phyloP scores from a whole-genome alignment of 2,888 invertebrate genomes.

The Eilema sororculum region DNA sequence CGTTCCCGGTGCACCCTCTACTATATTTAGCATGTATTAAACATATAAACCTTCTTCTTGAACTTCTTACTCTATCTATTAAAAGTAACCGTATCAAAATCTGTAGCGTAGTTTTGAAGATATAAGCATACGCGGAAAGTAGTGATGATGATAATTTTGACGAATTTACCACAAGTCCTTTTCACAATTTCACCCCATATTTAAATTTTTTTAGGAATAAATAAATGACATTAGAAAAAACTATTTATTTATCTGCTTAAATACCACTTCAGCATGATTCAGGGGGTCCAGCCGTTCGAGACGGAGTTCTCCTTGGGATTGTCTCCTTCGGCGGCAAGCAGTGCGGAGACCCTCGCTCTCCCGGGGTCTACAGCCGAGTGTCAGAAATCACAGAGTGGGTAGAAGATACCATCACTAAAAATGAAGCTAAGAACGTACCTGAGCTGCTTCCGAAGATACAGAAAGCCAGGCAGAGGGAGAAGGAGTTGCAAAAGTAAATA shows the following conservation, averaged over 20 bases:
- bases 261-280: slow-evolving; percentile 72
- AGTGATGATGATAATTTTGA: too few relatives aligned
- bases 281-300: slow-evolving; percentile 79
- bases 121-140: too few relatives aligned
- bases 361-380: slow-evolving; percentile 79
- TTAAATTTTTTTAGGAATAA: too few relatives aligned
- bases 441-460: slow-evolving; percentile 73
- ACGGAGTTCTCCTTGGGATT: slow-evolving; percentile 77
- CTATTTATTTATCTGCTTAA: not conserved
- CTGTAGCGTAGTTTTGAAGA: too few relatives aligned
- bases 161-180: too few relatives aligned
- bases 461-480: slow-evolving; percentile 71
- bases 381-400: slow-evolving; percentile 77
- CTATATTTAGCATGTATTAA: too few relatives aligned
- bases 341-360: slow-evolving; percentile 81
- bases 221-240: too few relatives aligned
- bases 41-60: too few relatives aligned
- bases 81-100: too few relatives aligned
- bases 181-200: too few relatives aligned
- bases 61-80: too few relatives aligned
- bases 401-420: slow-evolving; percentile 66
- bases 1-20: too few relatives aligned
- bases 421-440: slow-evolving; percentile 68
- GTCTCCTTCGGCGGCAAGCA: slow-evolving; percentile 81
- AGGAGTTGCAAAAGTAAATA: slow-evolving; percentile 72